phyloP scores from a whole-genome alignment of 2,113 vertebrate species.

The Calyptommatus sinebrachiatus region DNA sequence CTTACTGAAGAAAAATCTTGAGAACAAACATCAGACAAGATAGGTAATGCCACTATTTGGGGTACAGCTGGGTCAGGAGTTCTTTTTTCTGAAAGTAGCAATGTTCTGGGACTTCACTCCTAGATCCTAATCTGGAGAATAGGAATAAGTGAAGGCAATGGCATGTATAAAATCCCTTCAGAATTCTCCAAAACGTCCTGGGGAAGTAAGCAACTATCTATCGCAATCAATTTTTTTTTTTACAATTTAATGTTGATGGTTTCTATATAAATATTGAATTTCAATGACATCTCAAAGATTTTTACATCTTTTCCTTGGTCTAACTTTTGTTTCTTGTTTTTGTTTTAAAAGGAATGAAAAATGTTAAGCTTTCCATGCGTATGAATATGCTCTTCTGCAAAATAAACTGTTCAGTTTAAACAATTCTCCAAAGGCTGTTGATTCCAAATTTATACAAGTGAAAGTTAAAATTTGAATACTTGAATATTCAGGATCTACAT shows the following conservation, averaged over 20 bases:
- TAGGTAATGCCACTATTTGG: too few species aligned
- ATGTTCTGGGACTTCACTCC: too few species aligned
- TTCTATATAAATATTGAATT: neutral
- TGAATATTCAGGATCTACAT: conserved; percentile 14
- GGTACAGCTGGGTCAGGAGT: too few species aligned
- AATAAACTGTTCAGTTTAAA: conserved; percentile 22
- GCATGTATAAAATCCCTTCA: too few species aligned
- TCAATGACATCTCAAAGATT: conserved; percentile 14
- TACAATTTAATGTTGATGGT: neutral
- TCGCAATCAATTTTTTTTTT: neutral
- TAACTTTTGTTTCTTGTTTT: neutral
- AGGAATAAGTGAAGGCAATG: too few species aligned
- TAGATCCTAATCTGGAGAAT: too few species aligned
- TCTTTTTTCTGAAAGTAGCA: too few species aligned
- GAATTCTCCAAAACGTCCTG: too few species aligned
- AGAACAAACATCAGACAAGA: too few species aligned
- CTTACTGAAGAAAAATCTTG: too few species aligned
- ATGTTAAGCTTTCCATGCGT: conserved; percentile 16
- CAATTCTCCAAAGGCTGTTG: conserved; percentile 21
- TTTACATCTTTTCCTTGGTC: conserved; percentile 9
- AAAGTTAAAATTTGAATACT: neutral
- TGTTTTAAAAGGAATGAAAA: neutral
- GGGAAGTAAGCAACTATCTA: neutral
- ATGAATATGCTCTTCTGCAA: conserved; percentile 20
- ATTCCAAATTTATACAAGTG: conserved; percentile 7